Evolutionary conservation across 30 jellyfish, hydroid and myxozoan genomes (phyloP), one percentile per base, ranked within the genome.

Genomic region (Aurelia aurita): DNA sequence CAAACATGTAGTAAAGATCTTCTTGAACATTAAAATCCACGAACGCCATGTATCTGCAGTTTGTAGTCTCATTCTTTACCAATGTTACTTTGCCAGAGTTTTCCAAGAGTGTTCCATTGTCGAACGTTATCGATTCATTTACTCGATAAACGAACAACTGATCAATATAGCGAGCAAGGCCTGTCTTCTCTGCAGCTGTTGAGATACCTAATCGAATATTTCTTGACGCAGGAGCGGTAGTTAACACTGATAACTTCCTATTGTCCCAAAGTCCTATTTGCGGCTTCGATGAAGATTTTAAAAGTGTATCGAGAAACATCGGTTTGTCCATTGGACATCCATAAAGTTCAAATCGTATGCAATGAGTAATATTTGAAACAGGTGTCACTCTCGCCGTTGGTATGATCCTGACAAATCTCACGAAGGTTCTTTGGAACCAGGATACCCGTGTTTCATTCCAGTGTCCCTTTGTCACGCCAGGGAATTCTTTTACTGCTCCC

Each of bases 291-390:
- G 78, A 23, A 2, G 55, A 25, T 12, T 6, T 6, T 13, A 66
- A 32, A 23, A 23, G 15, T 2, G 28, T 4, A 32, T 28, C 18
- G 23, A 19, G 35, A 23, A 29, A 28, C 25, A 54, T 27, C 22
- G 61, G 53, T 35, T 58, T 54, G 19, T 34, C 11, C 18, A 67
- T 43, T 2, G 92, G 5, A 62, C 92, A 82, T 8, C 92, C 92
- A 26, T 16, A 82, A n/a, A 82, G 80, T 66, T 82, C 92, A 0
- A 82, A 20, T 26, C 92, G 35, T 16, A 82, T 3, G 27, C 92
- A 82, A 19, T 49, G 76, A 20, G 60, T 2, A 0, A 0, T 74
- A 14, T 66, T 7, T 3, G 8, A 7, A 34, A 2, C 46, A 0
- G 46, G 46, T 34, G 46, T 34, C 46, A 34, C 78, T 34, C 86